Percentiles rank a stretch among this genome's conserved stretches.
phyloP scores from a whole-genome alignment of 2,113 vertebrate species.

The Phrynosoma blainvillii region DNA sequence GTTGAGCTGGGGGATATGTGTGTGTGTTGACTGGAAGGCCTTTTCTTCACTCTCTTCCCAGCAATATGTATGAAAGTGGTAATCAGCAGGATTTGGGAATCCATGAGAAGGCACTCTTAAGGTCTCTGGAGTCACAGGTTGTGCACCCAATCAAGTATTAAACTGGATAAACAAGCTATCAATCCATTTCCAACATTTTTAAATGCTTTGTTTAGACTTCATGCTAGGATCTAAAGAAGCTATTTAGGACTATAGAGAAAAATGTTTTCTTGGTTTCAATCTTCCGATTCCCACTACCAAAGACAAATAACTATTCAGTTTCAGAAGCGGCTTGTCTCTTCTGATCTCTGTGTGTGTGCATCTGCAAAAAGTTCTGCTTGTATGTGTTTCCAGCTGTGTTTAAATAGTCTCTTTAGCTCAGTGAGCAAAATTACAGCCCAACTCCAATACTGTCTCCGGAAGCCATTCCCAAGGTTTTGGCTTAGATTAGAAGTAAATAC shows the following conservation, averaged over 20 bases:
- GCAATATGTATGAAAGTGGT: no score
- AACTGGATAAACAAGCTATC: background rate
- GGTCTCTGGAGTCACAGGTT: background rate
- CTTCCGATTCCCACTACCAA: background rate
- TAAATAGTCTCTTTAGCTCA: background rate
- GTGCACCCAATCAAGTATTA: background rate
- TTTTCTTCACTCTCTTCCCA: no score
- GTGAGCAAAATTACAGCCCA: background rate
- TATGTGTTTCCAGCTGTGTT: background rate
- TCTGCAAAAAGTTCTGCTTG: background rate
- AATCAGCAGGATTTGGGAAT: no score
- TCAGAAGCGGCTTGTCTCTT: background rate
- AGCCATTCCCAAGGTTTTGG: background rate
- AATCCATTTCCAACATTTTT: background rate
- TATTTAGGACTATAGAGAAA: background rate
- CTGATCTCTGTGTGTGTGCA: background rate
- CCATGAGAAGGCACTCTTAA: background rate
- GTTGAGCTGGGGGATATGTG: no score
- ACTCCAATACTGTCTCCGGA: background rate
- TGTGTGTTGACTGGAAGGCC: no score
- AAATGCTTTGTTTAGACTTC: background rate
- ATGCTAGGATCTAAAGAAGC: background rate
- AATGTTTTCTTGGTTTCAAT: background rate
- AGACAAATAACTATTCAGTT: background rate
- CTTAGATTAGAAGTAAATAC: background rate